phyloP scores from a whole-genome alignment of 1,140 invertebrate species.

The Drosophila baimaii region DNA sequence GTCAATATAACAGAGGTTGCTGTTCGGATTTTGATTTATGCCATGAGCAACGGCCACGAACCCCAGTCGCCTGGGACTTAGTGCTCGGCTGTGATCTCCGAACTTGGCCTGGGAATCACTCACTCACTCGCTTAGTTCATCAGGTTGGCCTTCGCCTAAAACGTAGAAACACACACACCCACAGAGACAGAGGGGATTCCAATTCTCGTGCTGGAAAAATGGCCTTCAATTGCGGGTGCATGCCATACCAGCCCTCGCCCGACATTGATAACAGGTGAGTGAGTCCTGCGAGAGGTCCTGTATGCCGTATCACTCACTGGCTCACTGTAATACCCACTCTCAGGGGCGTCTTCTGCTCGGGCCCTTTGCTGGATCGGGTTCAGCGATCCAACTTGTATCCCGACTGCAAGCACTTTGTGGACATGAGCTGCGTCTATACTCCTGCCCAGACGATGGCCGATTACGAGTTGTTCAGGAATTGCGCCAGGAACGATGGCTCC shows the following conservation, averaged over 20 bases:
- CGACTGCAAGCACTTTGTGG: constrained; percentile 96
- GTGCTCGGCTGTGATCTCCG: constrained; percentile 5
- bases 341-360: constrained; percentile 93
- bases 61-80: constrained; percentile 28
- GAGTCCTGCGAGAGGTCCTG: neutral
- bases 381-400: constrained; percentile 90
- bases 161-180: constrained; percentile 4
- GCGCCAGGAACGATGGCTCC: constrained; percentile 86
- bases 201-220: constrained; percentile 7
- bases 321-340: too few species aligned
- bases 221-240: constrained; percentile 20
- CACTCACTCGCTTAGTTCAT: constrained; percentile 12
- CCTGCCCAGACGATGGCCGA: constrained; percentile 88
- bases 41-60: too few species aligned
- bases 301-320: neutral
- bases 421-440: constrained; percentile 90
- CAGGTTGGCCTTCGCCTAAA: constrained; percentile 9
- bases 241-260: neutral
- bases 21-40: constrained; percentile 73
- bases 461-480: constrained; percentile 88
- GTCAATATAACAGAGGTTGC: constrained; percentile 75
- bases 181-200: too few species aligned
- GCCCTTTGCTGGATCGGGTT: constrained; percentile 90
- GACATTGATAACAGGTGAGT: constrained; percentile 39
- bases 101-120: constrained; percentile 4